These are phyloP conservation scores for Rhabdophis nuchalis DNA, from an alignment of 2,797 vertebrate species.

Conservation along the genomic window DNA sequence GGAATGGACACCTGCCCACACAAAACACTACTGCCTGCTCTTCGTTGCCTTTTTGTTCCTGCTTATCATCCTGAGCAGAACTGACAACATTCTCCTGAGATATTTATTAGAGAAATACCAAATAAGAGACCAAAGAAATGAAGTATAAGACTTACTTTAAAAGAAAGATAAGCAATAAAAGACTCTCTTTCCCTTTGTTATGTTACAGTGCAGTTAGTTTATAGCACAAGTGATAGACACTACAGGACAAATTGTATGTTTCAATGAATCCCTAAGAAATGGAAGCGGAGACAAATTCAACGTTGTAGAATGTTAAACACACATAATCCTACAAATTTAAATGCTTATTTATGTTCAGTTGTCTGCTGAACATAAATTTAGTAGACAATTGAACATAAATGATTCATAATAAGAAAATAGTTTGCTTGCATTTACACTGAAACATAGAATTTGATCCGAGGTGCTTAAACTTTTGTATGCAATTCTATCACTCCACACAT, in stretches of 20 bases:
- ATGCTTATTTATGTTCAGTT: not conserved
- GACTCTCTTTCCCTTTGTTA: not conserved
- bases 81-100: not conserved
- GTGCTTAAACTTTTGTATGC: not conserved
- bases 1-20: slow-evolving; percentile 49
- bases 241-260: not conserved
- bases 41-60: not conserved
- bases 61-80: not conserved
- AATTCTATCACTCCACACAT: slow-evolving; percentile 17
- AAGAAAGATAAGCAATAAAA: not conserved
- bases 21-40: slow-evolving; percentile 29
- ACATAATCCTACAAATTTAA: not conserved
- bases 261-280: not conserved
- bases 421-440: not conserved
- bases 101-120: not conserved
- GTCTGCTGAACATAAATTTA: not conserved
- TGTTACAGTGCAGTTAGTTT: not conserved
- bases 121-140: not conserved
- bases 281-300: not conserved
- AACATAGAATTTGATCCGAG: not conserved
- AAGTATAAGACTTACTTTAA: not conserved
- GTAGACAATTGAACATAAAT: too few relatives aligned
- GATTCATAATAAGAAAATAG: not conserved
- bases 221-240: not conserved
- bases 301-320: not conserved